Evolutionary conservation across 2,888 invertebrate species (phyloP).

Genomic region (Pimpla rufipes): DNA sequence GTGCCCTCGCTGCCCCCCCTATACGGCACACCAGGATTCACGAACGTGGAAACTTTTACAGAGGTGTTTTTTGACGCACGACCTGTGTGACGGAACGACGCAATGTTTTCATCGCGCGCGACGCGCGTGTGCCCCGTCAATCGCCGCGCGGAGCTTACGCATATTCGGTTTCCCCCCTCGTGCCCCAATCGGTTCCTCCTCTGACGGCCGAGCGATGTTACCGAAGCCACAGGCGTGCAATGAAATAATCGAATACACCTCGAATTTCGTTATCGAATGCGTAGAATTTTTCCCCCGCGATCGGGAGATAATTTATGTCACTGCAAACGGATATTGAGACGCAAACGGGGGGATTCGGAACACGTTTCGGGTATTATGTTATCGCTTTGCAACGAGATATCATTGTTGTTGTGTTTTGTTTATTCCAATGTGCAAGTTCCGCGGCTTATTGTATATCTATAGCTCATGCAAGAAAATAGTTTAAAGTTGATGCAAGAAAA

Average conservation of each 20-base stretch:
- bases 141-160: slow-evolving; percentile 7
- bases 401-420: neutral
- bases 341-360: neutral
- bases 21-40: neutral
- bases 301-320: slow-evolving; percentile 13
- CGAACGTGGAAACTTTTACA: slow-evolving; percentile 20
- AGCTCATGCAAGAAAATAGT: too few species aligned
- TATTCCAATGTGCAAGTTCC: too few species aligned
- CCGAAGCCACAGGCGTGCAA: slow-evolving; percentile 4
- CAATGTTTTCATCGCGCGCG: slow-evolving; percentile 9
- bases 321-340: neutral
- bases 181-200: neutral
- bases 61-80: slow-evolving; percentile 29
- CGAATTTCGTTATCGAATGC: slow-evolving; percentile 5
- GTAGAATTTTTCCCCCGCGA: neutral
- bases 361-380: neutral
- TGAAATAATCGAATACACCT: neutral
- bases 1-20: neutral
- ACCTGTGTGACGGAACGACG: neutral
- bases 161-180: slow-evolving; percentile 9
- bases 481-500: too few species aligned
- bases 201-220: slow-evolving; percentile 2
- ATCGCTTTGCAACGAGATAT: neutral
- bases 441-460: too few species aligned
- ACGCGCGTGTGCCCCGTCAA: neutral